Evolutionary conservation across 2,888 invertebrate species (phyloP), one percentile per base, ranked within the genome.

Genomic region (Ectropis crepuscularia): DNA sequence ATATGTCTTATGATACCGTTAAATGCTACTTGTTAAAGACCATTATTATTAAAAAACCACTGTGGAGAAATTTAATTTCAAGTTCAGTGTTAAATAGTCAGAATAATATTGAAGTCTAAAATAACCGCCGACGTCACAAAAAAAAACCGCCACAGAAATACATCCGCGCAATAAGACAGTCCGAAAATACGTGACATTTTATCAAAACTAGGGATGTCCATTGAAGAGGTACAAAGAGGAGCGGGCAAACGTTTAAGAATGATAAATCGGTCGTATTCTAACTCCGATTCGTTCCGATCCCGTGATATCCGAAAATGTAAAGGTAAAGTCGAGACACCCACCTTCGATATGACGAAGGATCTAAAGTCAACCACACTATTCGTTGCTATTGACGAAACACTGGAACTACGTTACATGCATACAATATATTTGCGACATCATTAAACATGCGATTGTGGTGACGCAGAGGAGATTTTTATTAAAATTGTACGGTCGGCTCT

Each of bases 221-320:
- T 92, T 88, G 84, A 82, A 76, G 75, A 75, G 36, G 75, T 68
- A 87, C 85, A 88, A 87, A 82, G 80, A 78, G 74, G 71, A 73
- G 73, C 76, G 79, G 78, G 82, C 72, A 16, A 88, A 83, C 83
- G 81, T 86, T 91, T 90, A 89, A 90, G 89, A 85, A 92, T 92
- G 92, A 92, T 91, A 89, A 90, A 92, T 92, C 88, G 91, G 76
- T 73, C 70, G 69, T 77, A 81, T 90, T 90, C 83, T 85, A 83
- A 82, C 73, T 78, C 72, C 87, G 78, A 92, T 92, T 92, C 92
- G 92, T 92, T 92, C 92, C 91, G 82, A 80, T 74, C 82, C 82
- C 75, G 78, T 77, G 79, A 79, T 77, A 79, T 78, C 74, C 57
- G 67, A 63, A 75, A 78, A 79, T 72, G 87, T 85, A 89, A 90